phyloP scores from a whole-genome alignment of 2,797 vertebrate species.

The Enteromius treurensis region DNA sequence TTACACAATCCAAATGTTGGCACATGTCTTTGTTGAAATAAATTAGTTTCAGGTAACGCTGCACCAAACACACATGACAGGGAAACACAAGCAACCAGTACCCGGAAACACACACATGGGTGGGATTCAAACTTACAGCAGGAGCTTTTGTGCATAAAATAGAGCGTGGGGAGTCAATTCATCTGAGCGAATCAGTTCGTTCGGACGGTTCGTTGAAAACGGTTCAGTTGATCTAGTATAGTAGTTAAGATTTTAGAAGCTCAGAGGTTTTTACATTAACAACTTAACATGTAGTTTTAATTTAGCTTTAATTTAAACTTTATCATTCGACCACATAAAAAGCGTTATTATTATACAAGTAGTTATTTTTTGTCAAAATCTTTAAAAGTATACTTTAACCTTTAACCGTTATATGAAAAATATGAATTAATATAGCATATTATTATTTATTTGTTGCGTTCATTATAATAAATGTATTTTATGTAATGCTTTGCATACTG shows the following conservation, averaged over 20 bases:
- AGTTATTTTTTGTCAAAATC: not conserved
- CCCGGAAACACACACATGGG: constrained; percentile 59
- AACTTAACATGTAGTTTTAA: not conserved
- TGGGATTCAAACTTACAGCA: constrained; percentile 25
- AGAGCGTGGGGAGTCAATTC: not conserved
- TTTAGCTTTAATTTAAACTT: not conserved
- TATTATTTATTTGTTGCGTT: not conserved
- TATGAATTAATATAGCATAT: not conserved
- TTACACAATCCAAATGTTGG: not conserved
- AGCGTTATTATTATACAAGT: not conserved
- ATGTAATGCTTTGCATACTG: not conserved
- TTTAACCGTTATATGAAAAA: not conserved
- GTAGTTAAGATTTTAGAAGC: not conserved
- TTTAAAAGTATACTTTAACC: not conserved
- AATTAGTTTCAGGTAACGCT: not conserved
- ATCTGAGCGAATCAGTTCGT: constrained; percentile 3
- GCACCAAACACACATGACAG: constrained; percentile 5
- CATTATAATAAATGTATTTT: not conserved
- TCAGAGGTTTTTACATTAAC: not conserved
- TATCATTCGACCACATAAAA: not conserved
- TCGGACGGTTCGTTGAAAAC: not conserved
- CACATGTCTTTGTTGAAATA: not conserved
- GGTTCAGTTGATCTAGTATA: not conserved
- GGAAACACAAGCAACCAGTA: constrained; percentile 51
- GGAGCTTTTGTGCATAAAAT: not conserved